Base-by-base conservation (phyloP, 2,113 vertebrate species). In the Ornithorhynchus anatinus region DNA sequence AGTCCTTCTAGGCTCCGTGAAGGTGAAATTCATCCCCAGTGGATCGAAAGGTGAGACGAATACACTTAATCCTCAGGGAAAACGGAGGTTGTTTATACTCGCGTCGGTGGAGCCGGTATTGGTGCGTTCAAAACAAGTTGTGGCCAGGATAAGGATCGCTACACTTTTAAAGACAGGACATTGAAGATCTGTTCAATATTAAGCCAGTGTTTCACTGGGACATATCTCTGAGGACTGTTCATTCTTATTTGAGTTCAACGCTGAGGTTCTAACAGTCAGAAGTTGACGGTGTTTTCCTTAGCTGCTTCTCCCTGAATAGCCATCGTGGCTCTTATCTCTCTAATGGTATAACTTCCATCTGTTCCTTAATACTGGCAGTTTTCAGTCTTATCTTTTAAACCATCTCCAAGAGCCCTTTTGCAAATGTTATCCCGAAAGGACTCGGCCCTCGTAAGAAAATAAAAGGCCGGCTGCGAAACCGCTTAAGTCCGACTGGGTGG, bases 11-110 rank as follows among this genome's bases (percentile, higher is more conserved):
- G 14, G 59, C 6, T 5, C 62, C 81, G 23, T 27, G 31, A 37
- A 71, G n/a, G 53, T 84, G 74, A 85, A 77, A 85, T 88, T 75
- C 82, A 31, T 87, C 83, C 84, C 79, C 67, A 33, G 58, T 67
- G 75, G 19, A 31, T 59, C 66, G 38, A 66, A 29, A 15, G 69
- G 45, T 15, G 31, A 60, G 81, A 74, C 47, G 61, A 36, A 25
- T 64, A 47, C 13, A 47, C 8, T 72, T 68, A 23, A 81, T 51
- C 65, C 37, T 74, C 58, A 56, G 57, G 57, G 37, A 86, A n/a
- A 72, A 52, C 66, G 44, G 29, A 69, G 62, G 35, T 53, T 72
- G 67, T 35, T 82, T 74, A 40, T 25, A 27, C 40, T 71, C 38
- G 16, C 62, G 69, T n/a, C 7, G 47, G 31, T 20, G n/a, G 65